A percentile compares a stretch with the other conserved stretches of the same genome.
Evolutionary conservation across 2,113 vertebrate species (phyloP).

Genomic region (Vimba vimba): DNA sequence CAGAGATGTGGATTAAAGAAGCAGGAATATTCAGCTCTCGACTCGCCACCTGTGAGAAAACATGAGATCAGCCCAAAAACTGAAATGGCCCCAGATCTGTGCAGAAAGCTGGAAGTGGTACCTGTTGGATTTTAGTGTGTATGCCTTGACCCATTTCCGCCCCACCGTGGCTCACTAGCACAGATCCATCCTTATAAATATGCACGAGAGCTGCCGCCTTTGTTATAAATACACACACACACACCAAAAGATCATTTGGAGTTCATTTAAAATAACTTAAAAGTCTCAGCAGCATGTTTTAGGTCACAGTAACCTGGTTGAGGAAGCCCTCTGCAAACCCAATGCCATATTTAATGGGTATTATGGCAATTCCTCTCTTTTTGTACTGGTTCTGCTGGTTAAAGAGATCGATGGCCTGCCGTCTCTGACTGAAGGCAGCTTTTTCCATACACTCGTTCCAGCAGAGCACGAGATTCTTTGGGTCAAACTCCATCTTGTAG

Average conservation of each 20-base stretch:
- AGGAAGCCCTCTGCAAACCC: slow-evolving; percentile 73
- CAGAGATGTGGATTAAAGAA: slow-evolving; percentile 81
- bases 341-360: slow-evolving; percentile 85
- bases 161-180: slow-evolving; percentile 82
- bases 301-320: slow-evolving; percentile 77
- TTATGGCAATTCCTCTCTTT: slow-evolving; percentile 82
- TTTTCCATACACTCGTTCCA: slow-evolving; percentile 82
- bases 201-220: slow-evolving; percentile 84
- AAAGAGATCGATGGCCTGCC: slow-evolving; percentile 70
- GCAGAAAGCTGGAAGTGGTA: slow-evolving; percentile 48
- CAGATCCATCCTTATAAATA: slow-evolving; percentile 85
- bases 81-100: neutral
- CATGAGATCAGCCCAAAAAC: neutral
- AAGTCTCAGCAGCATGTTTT: neutral
- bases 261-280: neutral
- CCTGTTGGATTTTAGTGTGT: slow-evolving; percentile 86
- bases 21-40: slow-evolving; percentile 81
- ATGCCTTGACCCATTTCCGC: slow-evolving; percentile 85
- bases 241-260: slow-evolving; percentile 32
- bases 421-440: slow-evolving; percentile 67
- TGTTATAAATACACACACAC: neutral
- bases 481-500: slow-evolving; percentile 80
- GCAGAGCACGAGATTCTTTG: slow-evolving; percentile 76
- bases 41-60: slow-evolving; percentile 80
- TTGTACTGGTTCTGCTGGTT: slow-evolving; percentile 83